Percentiles rank a stretch among this genome's conserved stretches.
Conservation (phyloP, 2,113 vertebrate species). For the Lepidothrix coronata region DNA sequence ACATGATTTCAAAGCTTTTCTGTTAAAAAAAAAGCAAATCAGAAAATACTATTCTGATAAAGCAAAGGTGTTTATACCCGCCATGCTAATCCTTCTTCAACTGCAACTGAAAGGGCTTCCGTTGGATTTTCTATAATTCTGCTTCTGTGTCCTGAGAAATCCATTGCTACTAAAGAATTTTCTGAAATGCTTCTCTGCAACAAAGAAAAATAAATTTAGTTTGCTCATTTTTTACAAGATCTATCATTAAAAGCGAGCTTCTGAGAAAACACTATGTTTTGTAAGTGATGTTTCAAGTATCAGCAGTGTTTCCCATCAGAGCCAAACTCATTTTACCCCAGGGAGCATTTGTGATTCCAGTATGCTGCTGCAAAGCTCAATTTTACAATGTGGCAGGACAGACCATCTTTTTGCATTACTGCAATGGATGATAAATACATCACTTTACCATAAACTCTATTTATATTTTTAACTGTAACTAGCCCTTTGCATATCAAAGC, state of each 20-base stretch:
- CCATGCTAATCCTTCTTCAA: constrained; percentile 95
- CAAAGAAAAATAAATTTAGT: constrained; percentile 4
- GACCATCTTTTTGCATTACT: not conserved
- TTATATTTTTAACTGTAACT: not conserved
- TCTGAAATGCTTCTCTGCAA: constrained; percentile 96
- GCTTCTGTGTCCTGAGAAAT: constrained; percentile 94
- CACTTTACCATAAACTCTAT: not conserved
- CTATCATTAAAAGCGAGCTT: not conserved
- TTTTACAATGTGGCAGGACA: constrained; percentile 13
- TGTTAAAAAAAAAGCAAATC: not conserved
- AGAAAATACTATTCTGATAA: constrained; percentile 7
- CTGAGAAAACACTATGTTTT: not conserved
- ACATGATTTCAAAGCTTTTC: not conserved
- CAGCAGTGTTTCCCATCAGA: not conserved
- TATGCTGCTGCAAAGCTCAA: not conserved
- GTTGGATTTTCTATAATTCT: constrained; percentile 95
- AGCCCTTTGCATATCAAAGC: not conserved
- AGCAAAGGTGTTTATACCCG: constrained; percentile 77
- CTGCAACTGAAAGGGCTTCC: constrained; percentile 91
- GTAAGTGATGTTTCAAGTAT: constrained; percentile 3
- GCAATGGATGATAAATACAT: not conserved
- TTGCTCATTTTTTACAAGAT: not conserved
- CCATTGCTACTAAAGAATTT: constrained; percentile 98
- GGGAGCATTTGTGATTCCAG: not conserved
- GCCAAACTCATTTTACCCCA: not conserved